Base-by-base conservation (phyloP, 2,888 invertebrate genomes). In the Tachina lurida region DNA sequence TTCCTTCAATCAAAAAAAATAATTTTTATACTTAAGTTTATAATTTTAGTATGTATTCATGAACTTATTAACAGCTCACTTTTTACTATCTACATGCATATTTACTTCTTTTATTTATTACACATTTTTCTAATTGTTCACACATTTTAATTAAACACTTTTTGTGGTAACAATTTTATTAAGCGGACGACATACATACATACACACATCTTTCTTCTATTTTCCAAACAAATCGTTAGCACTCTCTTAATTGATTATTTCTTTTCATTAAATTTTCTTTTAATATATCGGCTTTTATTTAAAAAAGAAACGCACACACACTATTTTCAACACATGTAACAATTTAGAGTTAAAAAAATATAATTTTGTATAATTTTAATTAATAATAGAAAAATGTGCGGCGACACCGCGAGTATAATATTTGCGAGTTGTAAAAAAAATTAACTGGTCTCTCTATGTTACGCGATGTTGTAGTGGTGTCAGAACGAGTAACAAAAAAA, bases 381-480 rank as follows among this genome's bases (percentile, higher is more conserved):
- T 49, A 65, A 65, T 65, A 65, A 65, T 71, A 82, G 63, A 73
- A 76, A 76, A 62, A 31, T 76, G 75, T 83, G 71, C 73, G 77
- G 75, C 83, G 74, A 78, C 49, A 76, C 60, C 78, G 71, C 65
- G 52, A 70, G 43, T 43, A 86, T 63, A 84, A 74, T 85, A 79
- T 82, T 84, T 75, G 77, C 82, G 79, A 80, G 56, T 84, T 49
- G 80, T 84, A 81, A 84, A 87, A 87, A 87, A 84, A 87, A 74
- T 81, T 87, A 83, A 87, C 87, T 88, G 70, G 80, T 81, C 87
- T 84, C 39, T 77, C 75, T 19, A 58, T 62, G 54, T 49, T 52
- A 74, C 45, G 17, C 68, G 43, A 65, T 54, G 65, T 73, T 65
- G 31, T 31, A 65, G 56, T 79, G 63, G 78, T 68, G 62, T 63